phyloP scores from a whole-genome alignment of 2,888 invertebrate species.

The Dione vanillae region DNA sequence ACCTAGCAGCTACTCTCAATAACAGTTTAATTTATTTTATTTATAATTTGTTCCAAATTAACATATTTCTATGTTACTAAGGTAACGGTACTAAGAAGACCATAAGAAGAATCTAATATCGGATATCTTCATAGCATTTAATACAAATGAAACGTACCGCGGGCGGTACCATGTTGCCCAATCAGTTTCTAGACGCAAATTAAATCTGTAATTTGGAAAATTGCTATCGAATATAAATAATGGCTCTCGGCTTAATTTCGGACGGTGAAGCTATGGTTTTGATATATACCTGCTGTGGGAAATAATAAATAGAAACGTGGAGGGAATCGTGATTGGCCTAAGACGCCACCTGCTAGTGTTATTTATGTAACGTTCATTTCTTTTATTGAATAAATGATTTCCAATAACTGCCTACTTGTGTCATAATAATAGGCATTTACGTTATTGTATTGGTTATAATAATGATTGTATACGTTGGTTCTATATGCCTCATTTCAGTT shows the following conservation, averaged over 20 bases:
- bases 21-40: too few relatives aligned
- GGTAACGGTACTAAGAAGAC: background rate
- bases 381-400: slow-evolving; percentile 53
- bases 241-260: slow-evolving; percentile 61
- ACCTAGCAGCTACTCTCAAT: too few relatives aligned
- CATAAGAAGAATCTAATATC: slow-evolving; percentile 1
- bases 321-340: slow-evolving; percentile 65
- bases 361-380: slow-evolving; percentile 49
- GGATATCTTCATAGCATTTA: slow-evolving; percentile 2
- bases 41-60: background rate
- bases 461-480: background rate
- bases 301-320: slow-evolving; percentile 61
- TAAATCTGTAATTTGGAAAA: slow-evolving; percentile 38
- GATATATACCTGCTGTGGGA: slow-evolving; percentile 63
- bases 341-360: slow-evolving; percentile 60
- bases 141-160: slow-evolving; percentile 8
- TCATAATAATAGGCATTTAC: slow-evolving; percentile 11
- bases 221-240: slow-evolving; percentile 40
- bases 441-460: background rate
- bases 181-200: slow-evolving; percentile 32
- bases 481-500: too few relatives aligned
- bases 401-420: slow-evolving; percentile 32
- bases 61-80: background rate
- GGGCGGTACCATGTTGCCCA: slow-evolving; percentile 22
- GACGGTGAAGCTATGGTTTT: slow-evolving; percentile 64